Evolutionary conservation across 1,140 invertebrate species (phyloP).

Genomic region (Mercenaria mercenaria): DNA sequence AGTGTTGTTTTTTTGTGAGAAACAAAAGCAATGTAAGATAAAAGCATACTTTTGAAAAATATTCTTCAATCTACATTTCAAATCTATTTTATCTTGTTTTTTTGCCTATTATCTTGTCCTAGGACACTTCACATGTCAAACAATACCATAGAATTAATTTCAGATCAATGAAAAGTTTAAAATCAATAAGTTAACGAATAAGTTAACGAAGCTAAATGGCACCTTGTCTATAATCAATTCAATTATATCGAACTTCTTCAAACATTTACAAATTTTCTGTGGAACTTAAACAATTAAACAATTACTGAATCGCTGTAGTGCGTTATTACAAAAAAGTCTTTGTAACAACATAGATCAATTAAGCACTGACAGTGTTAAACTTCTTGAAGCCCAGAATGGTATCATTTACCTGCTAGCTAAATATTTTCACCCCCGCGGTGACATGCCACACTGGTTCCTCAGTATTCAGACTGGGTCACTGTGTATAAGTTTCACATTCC

Average conservation of each 20-base stretch:
- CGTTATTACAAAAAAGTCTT: not conserved
- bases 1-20: not conserved
- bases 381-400: not conserved
- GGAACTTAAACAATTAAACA: not conserved
- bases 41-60: not conserved
- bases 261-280: not conserved
- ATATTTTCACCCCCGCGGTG: conserved; percentile 30
- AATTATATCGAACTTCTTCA: conserved; percentile 19
- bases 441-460: conserved; percentile 9
- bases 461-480: conserved; percentile 6
- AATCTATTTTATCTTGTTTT: not conserved
- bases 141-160: conserved; percentile 21
- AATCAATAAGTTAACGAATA: conserved; percentile 36
- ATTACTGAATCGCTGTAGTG: not conserved
- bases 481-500: not conserved
- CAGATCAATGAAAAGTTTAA: not conserved
- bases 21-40: not conserved
- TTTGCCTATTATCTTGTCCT: not conserved
- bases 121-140: not conserved
- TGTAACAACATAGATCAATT: not conserved
- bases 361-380: not conserved
- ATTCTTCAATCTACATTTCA: not conserved
- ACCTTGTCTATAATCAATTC: conserved; percentile 17
- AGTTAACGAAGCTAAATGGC: not conserved
- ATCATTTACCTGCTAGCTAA: not conserved